phyloP scores from a whole-genome alignment of 2,888 invertebrate species.

The Tetramorium bicarinatum region DNA sequence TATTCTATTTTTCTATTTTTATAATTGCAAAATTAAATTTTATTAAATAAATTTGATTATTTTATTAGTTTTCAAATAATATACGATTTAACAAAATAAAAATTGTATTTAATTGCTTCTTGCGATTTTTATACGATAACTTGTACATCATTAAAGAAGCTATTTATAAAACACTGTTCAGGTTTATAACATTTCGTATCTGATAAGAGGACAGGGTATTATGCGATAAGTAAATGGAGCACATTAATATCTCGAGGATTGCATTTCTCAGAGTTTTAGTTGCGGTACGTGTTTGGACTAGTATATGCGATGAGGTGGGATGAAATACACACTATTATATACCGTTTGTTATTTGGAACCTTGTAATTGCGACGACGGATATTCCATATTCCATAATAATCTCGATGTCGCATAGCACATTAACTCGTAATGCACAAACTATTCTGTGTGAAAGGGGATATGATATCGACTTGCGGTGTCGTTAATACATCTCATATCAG shows the following conservation, averaged over 20 bases:
- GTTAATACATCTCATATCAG: background rate
- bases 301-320: background rate
- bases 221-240: slow-evolving; percentile 4
- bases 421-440: slow-evolving; percentile 22
- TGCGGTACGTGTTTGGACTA: background rate
- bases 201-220: background rate
- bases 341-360: background rate
- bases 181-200: background rate
- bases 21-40: background rate
- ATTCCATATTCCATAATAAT: slow-evolving; percentile 27
- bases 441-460: background rate
- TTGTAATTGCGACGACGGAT: slow-evolving; percentile 17
- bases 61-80: background rate
- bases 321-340: background rate
- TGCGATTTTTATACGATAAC: background rate
- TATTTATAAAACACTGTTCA: background rate
- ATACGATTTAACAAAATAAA: background rate
- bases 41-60: background rate
- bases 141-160: background rate
- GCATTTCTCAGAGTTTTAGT: slow-evolving; percentile 23
- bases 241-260: slow-evolving; percentile 22
- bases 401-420: slow-evolving; percentile 18
- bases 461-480: background rate
- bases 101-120: background rate
- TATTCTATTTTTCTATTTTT: background rate